A percentile compares a stretch with the other conserved stretches of the same genome.
These are phyloP conservation scores for Agrypnia vestita DNA, from an alignment of 1,140 invertebrate species.

Conservation along the genomic window DNA sequence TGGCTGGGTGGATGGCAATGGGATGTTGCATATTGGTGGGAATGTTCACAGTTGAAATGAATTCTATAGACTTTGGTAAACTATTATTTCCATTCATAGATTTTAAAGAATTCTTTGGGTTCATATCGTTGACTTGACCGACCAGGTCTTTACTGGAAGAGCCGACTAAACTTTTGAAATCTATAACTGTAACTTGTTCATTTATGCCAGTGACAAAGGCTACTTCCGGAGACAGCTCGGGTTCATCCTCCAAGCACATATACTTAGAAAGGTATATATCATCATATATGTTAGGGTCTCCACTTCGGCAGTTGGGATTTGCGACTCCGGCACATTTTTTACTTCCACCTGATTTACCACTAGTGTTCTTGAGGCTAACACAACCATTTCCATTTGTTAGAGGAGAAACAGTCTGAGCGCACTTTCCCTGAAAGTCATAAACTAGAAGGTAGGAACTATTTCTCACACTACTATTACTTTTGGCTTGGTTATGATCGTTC, in stretches of 20 bases:
- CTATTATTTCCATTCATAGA: constrained; percentile 25
- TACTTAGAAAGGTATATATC: constrained; percentile 67
- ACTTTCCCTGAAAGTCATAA: constrained; percentile 69
- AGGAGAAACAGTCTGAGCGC: constrained; percentile 66
- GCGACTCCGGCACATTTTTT: constrained; percentile 68
- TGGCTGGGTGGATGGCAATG: constrained; percentile 45
- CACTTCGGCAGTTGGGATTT: constrained; percentile 60
- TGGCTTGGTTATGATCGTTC: constrained; percentile 72
- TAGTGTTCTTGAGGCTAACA: constrained; percentile 67
- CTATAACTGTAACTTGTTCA: constrained; percentile 68
- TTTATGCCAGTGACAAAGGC: constrained; percentile 63
- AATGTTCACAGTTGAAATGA: constrained; percentile 49
- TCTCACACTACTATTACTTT: constrained; percentile 66
- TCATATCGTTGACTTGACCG: constrained; percentile 67
- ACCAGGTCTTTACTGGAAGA: constrained; percentile 69
- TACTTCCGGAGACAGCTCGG: constrained; percentile 68
- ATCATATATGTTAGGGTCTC: constrained; percentile 69
- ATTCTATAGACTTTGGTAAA: constrained; percentile 48
- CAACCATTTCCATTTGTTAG: constrained; percentile 60
- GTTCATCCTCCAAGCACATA: constrained; percentile 71
- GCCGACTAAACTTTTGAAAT: constrained; percentile 69
- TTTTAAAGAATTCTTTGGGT: constrained; percentile 48
- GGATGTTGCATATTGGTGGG: constrained; percentile 42
- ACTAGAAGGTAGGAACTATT: constrained; percentile 70
- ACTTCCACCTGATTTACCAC: constrained; percentile 70